These are phyloP conservation scores for Plecotus auritus DNA, from an alignment of 2,113 vertebrate genomes.

Conservation along the genomic window DNA sequence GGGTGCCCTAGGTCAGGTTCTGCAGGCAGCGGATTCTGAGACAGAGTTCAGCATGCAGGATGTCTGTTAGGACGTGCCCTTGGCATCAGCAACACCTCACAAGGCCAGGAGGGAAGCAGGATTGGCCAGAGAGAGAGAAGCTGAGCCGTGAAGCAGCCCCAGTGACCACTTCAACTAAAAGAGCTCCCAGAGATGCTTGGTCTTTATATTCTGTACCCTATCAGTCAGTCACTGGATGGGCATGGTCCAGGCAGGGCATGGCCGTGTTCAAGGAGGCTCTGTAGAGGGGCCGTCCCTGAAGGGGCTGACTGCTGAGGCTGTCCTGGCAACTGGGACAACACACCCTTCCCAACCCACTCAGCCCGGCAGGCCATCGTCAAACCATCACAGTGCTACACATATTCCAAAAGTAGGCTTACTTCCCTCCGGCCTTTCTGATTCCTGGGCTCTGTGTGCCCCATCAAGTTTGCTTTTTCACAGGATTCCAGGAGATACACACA, in stretches of 20 bases:
- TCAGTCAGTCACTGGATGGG: too few relatives aligned
- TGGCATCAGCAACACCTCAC: accelerated
- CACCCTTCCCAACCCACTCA: neutral
- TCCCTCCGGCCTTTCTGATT: neutral
- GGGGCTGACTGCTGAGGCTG: too few relatives aligned
- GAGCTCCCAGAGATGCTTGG: neutral
- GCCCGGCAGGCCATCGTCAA: too few relatives aligned
- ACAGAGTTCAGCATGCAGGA: too few relatives aligned
- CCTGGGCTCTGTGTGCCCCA: neutral
- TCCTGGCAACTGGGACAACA: too few relatives aligned
- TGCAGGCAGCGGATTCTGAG: neutral
- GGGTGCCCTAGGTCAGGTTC: accelerated
- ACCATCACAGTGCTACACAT: neutral
- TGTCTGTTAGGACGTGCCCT: too few relatives aligned
- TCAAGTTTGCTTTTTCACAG: neutral
- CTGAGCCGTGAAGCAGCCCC: neutral
- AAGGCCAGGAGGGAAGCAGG: neutral
- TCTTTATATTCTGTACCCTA: neutral
- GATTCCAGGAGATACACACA: neutral
- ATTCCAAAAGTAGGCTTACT: neutral
- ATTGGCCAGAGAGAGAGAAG: neutral
- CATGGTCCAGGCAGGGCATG: neutral
- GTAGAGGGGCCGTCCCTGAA: neutral
- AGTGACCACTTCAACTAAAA: neutral
- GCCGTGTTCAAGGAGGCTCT: neutral